phyloP scores from a whole-genome alignment of 2,797 vertebrate genomes.

The Crenuchus spilurus region DNA sequence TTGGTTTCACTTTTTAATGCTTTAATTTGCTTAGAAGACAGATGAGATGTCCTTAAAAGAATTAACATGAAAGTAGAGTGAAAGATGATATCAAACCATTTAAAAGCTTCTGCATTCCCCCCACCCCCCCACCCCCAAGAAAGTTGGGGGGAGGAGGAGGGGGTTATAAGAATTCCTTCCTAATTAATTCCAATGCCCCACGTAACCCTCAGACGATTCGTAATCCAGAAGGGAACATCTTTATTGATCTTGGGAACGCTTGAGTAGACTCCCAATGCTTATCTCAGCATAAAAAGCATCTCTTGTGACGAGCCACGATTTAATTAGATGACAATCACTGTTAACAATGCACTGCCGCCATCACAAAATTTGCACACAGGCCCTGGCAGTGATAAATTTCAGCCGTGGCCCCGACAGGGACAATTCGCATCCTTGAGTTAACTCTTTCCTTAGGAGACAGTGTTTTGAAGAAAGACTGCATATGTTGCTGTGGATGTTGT shows the following conservation, averaged over 20 bases:
- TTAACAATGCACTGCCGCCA: conserved; percentile 89
- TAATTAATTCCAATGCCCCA: conserved; percentile 93
- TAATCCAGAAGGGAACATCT: conserved; percentile 91
- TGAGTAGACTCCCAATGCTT: conserved; percentile 86
- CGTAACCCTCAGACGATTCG: conserved; percentile 86
- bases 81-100: conserved; percentile 52
- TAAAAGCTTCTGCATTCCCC: conserved; percentile 52
- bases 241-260: conserved; percentile 91
- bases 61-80: conserved; percentile 59
- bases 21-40: conserved; percentile 56
- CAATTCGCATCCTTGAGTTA: conserved; percentile 70
- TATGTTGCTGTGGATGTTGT: conserved; percentile 14
- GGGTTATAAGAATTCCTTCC: conserved; percentile 84
- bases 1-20: conserved; percentile 44
- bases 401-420: conserved; percentile 72
- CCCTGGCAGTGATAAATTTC: conserved; percentile 93
- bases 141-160: conserved; percentile 63
- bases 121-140: conserved; percentile 46
- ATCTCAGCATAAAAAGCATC: conserved; percentile 93
- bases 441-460: conserved; percentile 55
- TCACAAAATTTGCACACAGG: conserved; percentile 84
- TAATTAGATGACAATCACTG: conserved; percentile 98
- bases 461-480: conserved; percentile 35
- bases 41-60: conserved; percentile 55
- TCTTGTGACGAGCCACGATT: conserved; percentile 90